Evolutionary conservation across 2,113 vertebrate species (phyloP).

Genomic region (Scomber colias): DNA sequence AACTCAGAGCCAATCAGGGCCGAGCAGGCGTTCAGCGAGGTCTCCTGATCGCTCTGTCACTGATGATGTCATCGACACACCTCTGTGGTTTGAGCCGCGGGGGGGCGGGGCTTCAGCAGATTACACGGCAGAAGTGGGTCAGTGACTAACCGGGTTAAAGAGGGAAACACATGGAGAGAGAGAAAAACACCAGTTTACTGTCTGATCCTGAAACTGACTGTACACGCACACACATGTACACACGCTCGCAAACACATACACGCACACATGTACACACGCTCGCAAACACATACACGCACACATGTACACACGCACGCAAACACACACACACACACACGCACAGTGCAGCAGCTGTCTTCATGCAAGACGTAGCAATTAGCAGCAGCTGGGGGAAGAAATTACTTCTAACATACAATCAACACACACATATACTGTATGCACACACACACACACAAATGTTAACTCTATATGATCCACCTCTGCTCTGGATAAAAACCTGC

Average conservation of each 20-base stretch:
- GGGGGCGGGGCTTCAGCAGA: constrained; percentile 54
- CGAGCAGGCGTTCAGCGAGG: no score
- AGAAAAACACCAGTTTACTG: constrained; percentile 65
- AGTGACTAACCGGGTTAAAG: constrained; percentile 72
- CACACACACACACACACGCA: constrained; percentile 28
- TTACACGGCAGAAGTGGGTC: constrained; percentile 71
- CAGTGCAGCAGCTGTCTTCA: constrained; percentile 65
- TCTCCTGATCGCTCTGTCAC: neutral
- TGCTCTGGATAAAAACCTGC: no score
- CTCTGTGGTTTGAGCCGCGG: constrained; percentile 19
- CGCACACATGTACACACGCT: constrained; percentile 23
- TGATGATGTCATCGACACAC: constrained; percentile 4
- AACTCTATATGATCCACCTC: neutral
- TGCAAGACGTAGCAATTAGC: constrained; percentile 65
- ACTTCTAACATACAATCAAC: constrained; percentile 53
- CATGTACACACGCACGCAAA: neutral
- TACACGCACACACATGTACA: constrained; percentile 13
- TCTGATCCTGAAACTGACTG: constrained; percentile 12
- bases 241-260: neutral
- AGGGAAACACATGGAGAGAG: constrained; percentile 37
- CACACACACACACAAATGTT: constrained; percentile 22
- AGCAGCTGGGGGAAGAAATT: constrained; percentile 47
- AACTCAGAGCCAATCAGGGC: constrained; percentile 10
- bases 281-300: constrained; percentile 1
- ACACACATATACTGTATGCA: constrained; percentile 3